Evolutionary conservation across 2,113 vertebrate species (phyloP), one percentile per base, ranked within the genome.

Genomic region (Tupaia chinensis): DNA sequence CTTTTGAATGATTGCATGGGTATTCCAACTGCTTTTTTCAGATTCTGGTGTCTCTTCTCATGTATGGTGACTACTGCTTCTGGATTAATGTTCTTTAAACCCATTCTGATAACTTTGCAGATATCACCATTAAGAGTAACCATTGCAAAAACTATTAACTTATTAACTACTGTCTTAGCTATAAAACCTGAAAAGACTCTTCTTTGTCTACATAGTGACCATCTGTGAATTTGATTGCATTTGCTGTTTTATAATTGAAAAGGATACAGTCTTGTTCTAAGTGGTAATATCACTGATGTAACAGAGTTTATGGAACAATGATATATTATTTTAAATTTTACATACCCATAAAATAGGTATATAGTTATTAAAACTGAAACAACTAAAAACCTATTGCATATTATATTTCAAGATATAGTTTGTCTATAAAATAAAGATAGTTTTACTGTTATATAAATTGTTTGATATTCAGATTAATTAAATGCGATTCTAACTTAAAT

Each of bases 201-300:
- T 81, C 2, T 72, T 19, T 66, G 9, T 81, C 61, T 65, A 54
- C 9, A 44, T 0, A 70, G 58, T 91, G 61, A 85, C 17, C 3
- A 12, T 61, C 23, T 91, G 65, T 87, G 73, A 94, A 93, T 93
- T 80, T 95, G 16, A 83, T 58, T 89, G 32, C 68, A 4, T 81
- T 65, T 4, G 80, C 17, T 54, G 3, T 92, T 53, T 92, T 88
- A 15, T 80, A 76, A 68, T 74, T 25, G 63, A 85, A 94, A 94
- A 87, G 0, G 68, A 76, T 80, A 29, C 22, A 87, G 29, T 19
- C 20, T 95, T 69, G 11, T 73, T 58, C 16, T 91, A 69, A 97
- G 25, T 12, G 70, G 54, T 89, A 17, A 22, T 53, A 76, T 80
- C 27, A 94, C 3, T 76, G 63, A 89, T 79, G 53, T 82, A 84